A percentile compares a stretch with the other conserved stretches of the same genome.
Evolutionary conservation across 1,140 invertebrate genomes (phyloP).

Genomic region (Lasioglossum albipes): DNA sequence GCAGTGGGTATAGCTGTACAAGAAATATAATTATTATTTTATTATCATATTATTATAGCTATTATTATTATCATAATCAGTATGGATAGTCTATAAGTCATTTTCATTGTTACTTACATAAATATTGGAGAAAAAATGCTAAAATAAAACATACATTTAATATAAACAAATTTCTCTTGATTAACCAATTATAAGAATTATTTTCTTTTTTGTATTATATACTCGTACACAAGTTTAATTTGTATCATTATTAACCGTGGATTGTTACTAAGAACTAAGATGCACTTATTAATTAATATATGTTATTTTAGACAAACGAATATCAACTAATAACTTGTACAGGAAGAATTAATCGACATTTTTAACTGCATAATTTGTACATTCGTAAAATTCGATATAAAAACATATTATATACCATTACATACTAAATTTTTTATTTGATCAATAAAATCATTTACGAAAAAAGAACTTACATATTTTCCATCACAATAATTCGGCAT

Average conservation of each 20-base stretch:
- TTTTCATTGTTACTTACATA: slow-evolving; percentile 81
- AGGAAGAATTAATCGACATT: slow-evolving; percentile 14
- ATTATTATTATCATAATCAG: slow-evolving; percentile 75
- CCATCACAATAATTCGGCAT: not conserved
- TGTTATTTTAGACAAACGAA: slow-evolving; percentile 10
- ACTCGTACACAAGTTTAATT: slow-evolving; percentile 19
- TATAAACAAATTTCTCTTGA: slow-evolving; percentile 62
- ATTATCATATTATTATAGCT: slow-evolving; percentile 75
- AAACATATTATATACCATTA: slow-evolving; percentile 13
- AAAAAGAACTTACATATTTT: not conserved
- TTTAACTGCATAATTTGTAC: slow-evolving; percentile 13
- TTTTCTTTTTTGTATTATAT: slow-evolving; percentile 16
- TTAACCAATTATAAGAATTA: slow-evolving; percentile 28
- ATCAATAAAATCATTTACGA: slow-evolving; percentile 7
- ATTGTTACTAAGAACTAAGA: slow-evolving; percentile 11
- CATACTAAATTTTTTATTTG: slow-evolving; percentile 8
- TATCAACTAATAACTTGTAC: slow-evolving; percentile 12
- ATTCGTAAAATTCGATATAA: slow-evolving; percentile 9
- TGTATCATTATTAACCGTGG: not conserved
- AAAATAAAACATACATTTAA: slow-evolving; percentile 80
- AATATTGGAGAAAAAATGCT: slow-evolving; percentile 77
- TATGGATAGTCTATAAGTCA: slow-evolving; percentile 75
- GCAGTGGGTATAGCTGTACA: slow-evolving; percentile 76
- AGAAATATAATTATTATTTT: slow-evolving; percentile 77
- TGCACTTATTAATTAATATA: not conserved